These are phyloP conservation scores for Euthynnus affinis DNA, from an alignment of 2,797 vertebrate species.

Conservation along the genomic window DNA sequence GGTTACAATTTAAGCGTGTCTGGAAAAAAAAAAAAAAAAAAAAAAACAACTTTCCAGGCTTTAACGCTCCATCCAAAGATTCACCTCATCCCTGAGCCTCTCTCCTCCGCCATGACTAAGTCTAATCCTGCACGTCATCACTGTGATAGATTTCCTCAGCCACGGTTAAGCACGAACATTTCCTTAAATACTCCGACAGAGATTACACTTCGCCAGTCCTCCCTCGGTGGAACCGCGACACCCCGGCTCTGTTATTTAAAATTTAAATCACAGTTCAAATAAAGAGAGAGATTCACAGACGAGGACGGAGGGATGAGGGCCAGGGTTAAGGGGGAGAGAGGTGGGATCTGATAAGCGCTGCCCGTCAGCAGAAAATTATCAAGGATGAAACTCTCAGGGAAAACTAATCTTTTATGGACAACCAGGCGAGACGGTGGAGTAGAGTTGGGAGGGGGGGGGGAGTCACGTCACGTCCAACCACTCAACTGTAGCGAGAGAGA, in stretches of 20 bases:
- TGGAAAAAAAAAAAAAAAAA: too few relatives aligned
- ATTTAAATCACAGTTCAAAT: conserved; percentile 51
- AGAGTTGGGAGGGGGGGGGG: not conserved
- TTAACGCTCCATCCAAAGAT: not conserved
- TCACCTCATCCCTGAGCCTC: not conserved
- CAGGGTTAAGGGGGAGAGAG: conserved; percentile 1
- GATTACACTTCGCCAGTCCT: conserved; percentile 18
- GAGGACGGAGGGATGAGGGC: not conserved
- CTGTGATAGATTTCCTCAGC: conserved; percentile 7
- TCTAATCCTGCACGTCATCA: conserved; percentile 23
- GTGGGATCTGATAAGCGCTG: conserved; percentile 24
- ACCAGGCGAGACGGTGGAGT: not conserved
- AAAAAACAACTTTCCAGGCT: not conserved
- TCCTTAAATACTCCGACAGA: conserved; percentile 19
- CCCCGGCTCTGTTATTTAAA: conserved; percentile 22
- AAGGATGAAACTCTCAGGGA: conserved; percentile 15
- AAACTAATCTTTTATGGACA: conserved; percentile 37
- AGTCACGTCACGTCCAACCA: conserved; percentile 30
- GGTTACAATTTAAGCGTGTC: not conserved
- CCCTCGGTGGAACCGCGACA: conserved; percentile 10
- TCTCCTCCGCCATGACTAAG: conserved; percentile 1
- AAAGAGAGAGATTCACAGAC: conserved; percentile 14
- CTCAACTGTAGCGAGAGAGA: not conserved
- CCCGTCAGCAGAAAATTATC: conserved; percentile 43
- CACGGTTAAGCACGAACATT: not conserved